Conservation (phyloP, 2,888 invertebrate genomes). For the Tetanocera ferruginea region DNA sequence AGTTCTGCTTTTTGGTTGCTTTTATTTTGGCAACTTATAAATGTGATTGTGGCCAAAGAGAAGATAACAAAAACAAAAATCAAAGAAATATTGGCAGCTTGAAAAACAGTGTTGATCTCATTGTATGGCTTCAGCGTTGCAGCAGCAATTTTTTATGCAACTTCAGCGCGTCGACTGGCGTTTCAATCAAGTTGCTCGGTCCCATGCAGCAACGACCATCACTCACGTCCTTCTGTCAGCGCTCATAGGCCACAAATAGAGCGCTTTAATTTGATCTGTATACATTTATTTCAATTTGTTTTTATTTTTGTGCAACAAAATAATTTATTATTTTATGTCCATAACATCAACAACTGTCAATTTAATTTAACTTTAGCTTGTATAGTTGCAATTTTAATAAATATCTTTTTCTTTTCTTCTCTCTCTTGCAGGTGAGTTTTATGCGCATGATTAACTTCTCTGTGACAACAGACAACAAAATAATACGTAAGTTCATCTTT, state of each 20-base stretch:
- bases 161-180: neutral
- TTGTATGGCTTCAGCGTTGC: too few species aligned
- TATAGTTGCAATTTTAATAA: too few species aligned
- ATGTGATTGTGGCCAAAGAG: neutral
- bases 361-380: too few species aligned
- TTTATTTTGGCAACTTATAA: neutral
- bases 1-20: neutral
- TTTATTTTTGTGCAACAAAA: too few species aligned
- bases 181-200: neutral
- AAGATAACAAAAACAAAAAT: neutral
- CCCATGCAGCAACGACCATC: constrained; percentile 10
- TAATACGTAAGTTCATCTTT: neutral
- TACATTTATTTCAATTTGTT: too few species aligned
- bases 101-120: neutral
- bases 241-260: too few species aligned
- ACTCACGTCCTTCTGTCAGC: constrained; percentile 21
- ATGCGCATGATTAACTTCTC: neutral
- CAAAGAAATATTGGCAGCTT: neutral
- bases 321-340: too few species aligned
- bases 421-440: neutral
- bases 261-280: too few species aligned
- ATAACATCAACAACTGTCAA: too few species aligned
- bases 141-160: neutral
- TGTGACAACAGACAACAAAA: neutral
- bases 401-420: neutral